Evolutionary conservation across 2,113 vertebrate species (phyloP).

Genomic region (Rhynchopsitta pachyrhyncha): DNA sequence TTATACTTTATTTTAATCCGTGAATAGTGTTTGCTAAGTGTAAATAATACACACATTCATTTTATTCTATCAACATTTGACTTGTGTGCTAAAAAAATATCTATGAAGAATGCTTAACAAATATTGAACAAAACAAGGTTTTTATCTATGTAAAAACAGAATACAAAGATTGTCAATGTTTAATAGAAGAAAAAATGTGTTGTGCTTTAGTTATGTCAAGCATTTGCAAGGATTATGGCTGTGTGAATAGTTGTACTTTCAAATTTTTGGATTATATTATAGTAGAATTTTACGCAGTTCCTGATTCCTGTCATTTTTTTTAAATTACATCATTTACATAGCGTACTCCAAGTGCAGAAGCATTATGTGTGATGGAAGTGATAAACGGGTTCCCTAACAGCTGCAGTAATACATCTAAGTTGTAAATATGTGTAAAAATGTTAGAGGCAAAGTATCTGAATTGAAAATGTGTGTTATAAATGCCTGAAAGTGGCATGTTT

Average conservation of each 20-base stretch:
- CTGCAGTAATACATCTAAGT: not conserved
- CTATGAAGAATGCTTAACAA: not conserved
- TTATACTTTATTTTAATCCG: conserved; percentile 60
- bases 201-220: not conserved
- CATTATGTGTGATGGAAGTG: not conserved
- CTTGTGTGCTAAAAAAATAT: not conserved
- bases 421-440: not conserved
- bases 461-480: not conserved
- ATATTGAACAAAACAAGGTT: not conserved
- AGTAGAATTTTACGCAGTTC: not conserved
- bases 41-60: conserved; percentile 22
- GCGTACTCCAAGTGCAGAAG: not conserved
- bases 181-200: not conserved
- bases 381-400: not conserved
- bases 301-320: not conserved
- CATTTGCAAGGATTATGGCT: not conserved
- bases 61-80: conserved; percentile 18
- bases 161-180: not conserved
- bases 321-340: not conserved
- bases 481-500: not conserved
- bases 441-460: not conserved
- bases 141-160: not conserved
- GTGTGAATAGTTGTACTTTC: not conserved
- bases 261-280: not conserved
- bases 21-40: conserved; percentile 42